Evolutionary conservation across 2,888 invertebrate genomes (phyloP).

Genomic region (Drosophila limbata): DNA sequence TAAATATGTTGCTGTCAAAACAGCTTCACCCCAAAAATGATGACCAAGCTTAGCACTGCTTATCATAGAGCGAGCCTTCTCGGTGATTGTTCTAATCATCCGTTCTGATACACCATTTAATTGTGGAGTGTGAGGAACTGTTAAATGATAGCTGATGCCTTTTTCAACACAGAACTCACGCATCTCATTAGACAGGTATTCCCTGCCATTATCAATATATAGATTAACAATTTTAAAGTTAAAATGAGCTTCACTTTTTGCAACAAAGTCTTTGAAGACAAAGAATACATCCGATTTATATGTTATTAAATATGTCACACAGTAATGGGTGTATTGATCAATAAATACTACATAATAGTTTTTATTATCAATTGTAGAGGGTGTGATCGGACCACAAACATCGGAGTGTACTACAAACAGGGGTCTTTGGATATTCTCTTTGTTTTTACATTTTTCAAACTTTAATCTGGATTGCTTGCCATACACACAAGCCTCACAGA

Average conservation of each 20-base stretch:
- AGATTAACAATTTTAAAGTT: slow-evolving; percentile 9
- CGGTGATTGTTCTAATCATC: slow-evolving; percentile 22
- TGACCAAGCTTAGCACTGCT: slow-evolving; percentile 66
- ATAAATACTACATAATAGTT: too few species aligned
- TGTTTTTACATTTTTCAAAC: too few species aligned
- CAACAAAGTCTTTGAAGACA: slow-evolving; percentile 21
- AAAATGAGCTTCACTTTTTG: slow-evolving; percentile 12
- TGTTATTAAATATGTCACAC: slow-evolving; percentile 74
- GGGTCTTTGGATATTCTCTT: too few species aligned
- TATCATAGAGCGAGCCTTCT: slow-evolving; percentile 29
- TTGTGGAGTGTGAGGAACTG: slow-evolving; percentile 17
- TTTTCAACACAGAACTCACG: too few species aligned
- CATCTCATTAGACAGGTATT: slow-evolving; percentile 4
- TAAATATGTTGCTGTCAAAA: slow-evolving; percentile 80
- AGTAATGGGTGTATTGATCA: too few species aligned
- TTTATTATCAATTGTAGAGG: too few species aligned
- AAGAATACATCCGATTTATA: slow-evolving; percentile 64
- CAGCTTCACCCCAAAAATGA: slow-evolving; percentile 81
- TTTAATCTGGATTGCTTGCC: too few species aligned
- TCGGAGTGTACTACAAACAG: too few species aligned
- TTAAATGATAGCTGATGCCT: slow-evolving; percentile 14
- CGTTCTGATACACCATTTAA: slow-evolving; percentile 18
- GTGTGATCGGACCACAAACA: too few species aligned
- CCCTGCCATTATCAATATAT: slow-evolving; percentile 15
- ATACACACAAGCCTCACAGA: too few species aligned